phyloP scores from a whole-genome alignment of 2,113 vertebrate genomes.

The Zapornia atra region DNA sequence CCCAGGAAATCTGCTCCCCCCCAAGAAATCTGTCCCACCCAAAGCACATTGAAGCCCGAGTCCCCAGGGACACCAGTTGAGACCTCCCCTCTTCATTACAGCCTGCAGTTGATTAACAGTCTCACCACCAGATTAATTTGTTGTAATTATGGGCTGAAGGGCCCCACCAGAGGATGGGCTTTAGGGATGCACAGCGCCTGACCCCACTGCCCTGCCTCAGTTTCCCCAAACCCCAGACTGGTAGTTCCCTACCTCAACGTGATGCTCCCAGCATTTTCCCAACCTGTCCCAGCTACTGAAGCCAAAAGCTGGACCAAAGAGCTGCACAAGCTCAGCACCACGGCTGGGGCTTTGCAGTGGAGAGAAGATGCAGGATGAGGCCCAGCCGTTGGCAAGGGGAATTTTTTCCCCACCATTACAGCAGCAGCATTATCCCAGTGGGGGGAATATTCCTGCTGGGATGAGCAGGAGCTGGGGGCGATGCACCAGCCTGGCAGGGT shows the following conservation, averaged over 20 bases:
- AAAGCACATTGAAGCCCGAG: neutral
- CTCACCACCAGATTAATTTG: neutral
- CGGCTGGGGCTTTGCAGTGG: neutral
- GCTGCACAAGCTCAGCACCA: neutral
- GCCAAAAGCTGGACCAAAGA: neutral
- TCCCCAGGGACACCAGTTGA: neutral
- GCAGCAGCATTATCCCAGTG: accelerated
- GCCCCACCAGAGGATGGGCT: too few relatives aligned
- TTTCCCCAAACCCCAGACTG: neutral
- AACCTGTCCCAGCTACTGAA: accelerated
- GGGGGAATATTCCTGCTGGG: neutral
- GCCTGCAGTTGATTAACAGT: neutral
- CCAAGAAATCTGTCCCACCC: neutral
- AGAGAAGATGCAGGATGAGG: neutral
- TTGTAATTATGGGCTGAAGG: neutral
- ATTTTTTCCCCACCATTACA: accelerated
- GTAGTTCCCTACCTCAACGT: accelerated
- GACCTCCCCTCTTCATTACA: neutral
- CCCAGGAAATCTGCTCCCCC: neutral
- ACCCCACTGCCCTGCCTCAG: neutral
- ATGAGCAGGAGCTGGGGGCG: neutral
- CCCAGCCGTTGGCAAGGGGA: neutral
- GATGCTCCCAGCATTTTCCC: neutral
- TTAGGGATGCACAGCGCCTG: neutral
- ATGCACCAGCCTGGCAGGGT: neutral